Evolutionary conservation across 2,113 vertebrate species (phyloP).

Genomic region (Uria aalge): DNA sequence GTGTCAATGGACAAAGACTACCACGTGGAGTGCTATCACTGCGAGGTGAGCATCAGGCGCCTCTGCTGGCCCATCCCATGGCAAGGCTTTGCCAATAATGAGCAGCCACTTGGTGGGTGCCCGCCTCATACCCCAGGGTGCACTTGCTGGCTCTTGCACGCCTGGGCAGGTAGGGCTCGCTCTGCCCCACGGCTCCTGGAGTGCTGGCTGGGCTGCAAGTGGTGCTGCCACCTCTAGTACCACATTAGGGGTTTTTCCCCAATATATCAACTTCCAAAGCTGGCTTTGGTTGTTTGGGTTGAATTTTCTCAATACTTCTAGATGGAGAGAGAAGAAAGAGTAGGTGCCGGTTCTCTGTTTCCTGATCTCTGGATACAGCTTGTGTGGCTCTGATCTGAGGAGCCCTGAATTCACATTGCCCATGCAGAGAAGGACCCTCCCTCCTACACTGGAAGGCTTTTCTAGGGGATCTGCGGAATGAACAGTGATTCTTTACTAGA

Average conservation of each 20-base stretch:
- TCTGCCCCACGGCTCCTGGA: not conserved
- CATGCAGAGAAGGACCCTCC: not conserved
- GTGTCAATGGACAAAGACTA: slow-evolving; percentile 99
- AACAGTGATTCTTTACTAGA: not conserved
- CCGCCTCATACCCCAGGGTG: not conserved
- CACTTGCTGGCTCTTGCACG: not conserved
- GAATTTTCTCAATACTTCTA: not conserved
- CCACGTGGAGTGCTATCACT: slow-evolving; percentile 97
- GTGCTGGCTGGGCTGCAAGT: not conserved
- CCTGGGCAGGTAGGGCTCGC: not conserved
- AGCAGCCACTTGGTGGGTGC: not conserved
- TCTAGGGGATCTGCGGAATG: not conserved
- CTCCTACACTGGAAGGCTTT: not conserved
- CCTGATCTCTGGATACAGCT: not conserved
- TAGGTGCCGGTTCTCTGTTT: not conserved
- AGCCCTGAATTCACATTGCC: not conserved
- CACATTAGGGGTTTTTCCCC: not conserved
- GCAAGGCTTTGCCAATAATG: not conserved
- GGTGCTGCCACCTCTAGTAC: not conserved
- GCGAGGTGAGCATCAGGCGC: slow-evolving; percentile 81
- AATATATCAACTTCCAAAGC: not conserved
- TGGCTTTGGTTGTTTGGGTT: not conserved
- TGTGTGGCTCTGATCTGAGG: not conserved
- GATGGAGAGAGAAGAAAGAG: not conserved
- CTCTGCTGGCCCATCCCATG: rapidly evolving